phyloP scores from a whole-genome alignment of 1,140 invertebrate species.

The Dreissena polymorpha region DNA sequence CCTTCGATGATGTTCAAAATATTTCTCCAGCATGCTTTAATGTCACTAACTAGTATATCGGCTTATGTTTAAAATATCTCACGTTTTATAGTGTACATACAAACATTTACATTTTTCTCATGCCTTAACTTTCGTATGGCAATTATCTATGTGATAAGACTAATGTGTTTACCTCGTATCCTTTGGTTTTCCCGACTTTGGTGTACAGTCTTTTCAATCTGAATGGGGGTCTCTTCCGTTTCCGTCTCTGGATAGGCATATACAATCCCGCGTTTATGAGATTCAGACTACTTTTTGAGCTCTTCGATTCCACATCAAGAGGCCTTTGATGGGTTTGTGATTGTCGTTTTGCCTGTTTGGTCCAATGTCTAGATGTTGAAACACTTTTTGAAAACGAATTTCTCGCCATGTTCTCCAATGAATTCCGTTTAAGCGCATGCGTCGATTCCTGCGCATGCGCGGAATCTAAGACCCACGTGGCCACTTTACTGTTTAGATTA shows the following conservation, averaged over 20 bases:
- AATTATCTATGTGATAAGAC: no score
- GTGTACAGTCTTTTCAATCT: slow-evolving; percentile 29
- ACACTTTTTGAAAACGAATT: no score
- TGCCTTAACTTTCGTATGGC: no score
- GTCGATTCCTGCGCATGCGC: neutral
- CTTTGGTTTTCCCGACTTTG: slow-evolving; percentile 44
- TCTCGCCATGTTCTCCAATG: no score
- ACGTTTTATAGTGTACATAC: no score
- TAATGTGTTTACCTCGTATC: slow-evolving; percentile 40
- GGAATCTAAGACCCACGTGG: slow-evolving; percentile 32
- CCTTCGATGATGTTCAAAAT: no score
- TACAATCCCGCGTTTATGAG: slow-evolving; percentile 40
- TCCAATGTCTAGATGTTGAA: neutral
- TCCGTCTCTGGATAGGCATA: slow-evolving; percentile 23
- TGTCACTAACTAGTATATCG: no score
- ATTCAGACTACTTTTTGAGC: slow-evolving; percentile 1
- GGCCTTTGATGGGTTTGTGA: neutral
- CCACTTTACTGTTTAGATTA: slow-evolving; percentile 20
- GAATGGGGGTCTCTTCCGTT: slow-evolving; percentile 24
- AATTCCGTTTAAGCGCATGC: no score
- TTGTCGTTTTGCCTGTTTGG: neutral
- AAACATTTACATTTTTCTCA: no score
- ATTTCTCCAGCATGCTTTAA: no score
- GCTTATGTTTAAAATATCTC: no score
- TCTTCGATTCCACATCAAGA: neutral